Evolutionary conservation across 2,888 invertebrate species (phyloP).

Genomic region (Prostheceraeus crozeri): DNA sequence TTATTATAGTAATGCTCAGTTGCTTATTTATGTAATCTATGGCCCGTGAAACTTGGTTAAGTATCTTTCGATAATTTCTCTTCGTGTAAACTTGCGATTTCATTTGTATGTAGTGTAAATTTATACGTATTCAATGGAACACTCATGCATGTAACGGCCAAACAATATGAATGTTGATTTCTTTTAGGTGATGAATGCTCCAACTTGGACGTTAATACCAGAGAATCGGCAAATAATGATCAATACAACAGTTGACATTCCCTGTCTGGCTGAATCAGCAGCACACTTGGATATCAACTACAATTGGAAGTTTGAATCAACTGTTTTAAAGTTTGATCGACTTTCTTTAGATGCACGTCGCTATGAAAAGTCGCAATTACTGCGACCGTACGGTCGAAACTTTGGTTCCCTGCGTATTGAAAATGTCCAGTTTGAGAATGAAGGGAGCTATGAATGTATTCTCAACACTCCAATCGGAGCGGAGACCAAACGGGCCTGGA

Average conservation of each 20-base stretch:
- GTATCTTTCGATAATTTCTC: too few species aligned
- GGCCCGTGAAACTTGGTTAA: too few species aligned
- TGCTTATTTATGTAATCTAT: too few species aligned
- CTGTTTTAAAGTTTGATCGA: slow-evolving; percentile 35
- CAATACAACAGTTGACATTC: slow-evolving; percentile 57
- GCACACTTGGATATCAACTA: slow-evolving; percentile 80
- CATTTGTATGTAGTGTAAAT: too few species aligned
- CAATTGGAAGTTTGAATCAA: slow-evolving; percentile 69
- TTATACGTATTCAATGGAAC: too few species aligned
- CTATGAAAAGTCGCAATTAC: slow-evolving; percentile 36
- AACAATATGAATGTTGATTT: too few species aligned
- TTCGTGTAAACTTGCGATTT: too few species aligned
- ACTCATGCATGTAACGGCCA: too few species aligned
- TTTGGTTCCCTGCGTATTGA: slow-evolving; percentile 36
- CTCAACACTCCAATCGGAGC: slow-evolving; percentile 31
- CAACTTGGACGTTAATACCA: too few species aligned
- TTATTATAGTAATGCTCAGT: too few species aligned
- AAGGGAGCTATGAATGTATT: slow-evolving; percentile 36
- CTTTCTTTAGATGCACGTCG: slow-evolving; percentile 37
- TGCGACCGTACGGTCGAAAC: slow-evolving; percentile 32
- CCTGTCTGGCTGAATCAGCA: slow-evolving; percentile 76
- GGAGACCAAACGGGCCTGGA: slow-evolving; percentile 21
- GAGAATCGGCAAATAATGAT: slow-evolving; percentile 33
- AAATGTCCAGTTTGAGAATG: slow-evolving; percentile 39
- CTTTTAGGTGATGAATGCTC: too few species aligned